phyloP scores from a whole-genome alignment of 2,113 vertebrate genomes.

The Gorsachius goisagi region DNA sequence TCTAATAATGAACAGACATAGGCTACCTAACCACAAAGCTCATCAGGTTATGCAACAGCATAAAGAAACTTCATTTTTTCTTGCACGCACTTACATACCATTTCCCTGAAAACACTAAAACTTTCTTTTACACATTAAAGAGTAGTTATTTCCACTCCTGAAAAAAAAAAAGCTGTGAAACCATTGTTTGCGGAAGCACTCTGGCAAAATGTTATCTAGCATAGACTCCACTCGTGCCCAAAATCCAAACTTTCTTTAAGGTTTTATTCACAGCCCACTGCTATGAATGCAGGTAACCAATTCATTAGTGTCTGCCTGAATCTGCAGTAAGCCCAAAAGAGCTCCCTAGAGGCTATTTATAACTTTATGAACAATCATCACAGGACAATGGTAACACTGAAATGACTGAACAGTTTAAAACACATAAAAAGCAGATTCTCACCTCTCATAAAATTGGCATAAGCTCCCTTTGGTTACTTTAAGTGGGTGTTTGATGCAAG shows the following conservation, averaged over 20 bases:
- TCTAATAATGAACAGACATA: not conserved
- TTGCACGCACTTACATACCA: not conserved
- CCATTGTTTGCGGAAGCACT: not conserved
- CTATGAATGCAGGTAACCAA: not conserved
- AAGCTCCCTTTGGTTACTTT: not conserved
- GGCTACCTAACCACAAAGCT: not conserved
- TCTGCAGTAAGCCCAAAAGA: not conserved
- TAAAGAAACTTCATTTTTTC: not conserved
- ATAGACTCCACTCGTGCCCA: not conserved
- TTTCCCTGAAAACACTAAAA: not conserved
- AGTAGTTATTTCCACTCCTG: not conserved
- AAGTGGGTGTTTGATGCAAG: not conserved
- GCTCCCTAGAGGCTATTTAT: not conserved
- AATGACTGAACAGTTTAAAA: not conserved
- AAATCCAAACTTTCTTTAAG: not conserved
- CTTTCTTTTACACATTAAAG: not conserved
- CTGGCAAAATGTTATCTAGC: not conserved
- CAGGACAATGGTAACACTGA: not conserved
- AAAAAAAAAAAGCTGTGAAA: not conserved
- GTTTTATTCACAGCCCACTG: not conserved
- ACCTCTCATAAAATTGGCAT: not conserved
- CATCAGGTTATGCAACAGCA: not conserved
- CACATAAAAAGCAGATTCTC: not conserved
- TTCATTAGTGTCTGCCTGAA: not conserved
- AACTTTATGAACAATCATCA: not conserved